Conservation (phyloP, 2,113 vertebrate genomes). For the Xiphophorus hellerii region DNA sequence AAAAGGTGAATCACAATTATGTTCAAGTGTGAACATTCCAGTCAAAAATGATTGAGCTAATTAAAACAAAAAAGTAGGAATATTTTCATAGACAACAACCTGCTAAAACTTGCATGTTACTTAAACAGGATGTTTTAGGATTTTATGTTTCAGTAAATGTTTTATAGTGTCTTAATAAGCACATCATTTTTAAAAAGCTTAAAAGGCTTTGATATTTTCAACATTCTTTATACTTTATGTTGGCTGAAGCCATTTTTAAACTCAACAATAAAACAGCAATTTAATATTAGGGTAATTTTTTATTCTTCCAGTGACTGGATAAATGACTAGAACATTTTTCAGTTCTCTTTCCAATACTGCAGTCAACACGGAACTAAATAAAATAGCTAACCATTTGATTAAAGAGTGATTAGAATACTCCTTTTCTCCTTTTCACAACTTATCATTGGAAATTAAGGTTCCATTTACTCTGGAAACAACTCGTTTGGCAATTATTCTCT, state of each 20-base stretch:
- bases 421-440: background rate
- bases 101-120: background rate
- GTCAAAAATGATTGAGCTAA: background rate
- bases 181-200: too few relatives aligned
- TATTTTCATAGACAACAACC: background rate
- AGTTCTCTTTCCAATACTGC: background rate
- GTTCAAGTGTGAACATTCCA: background rate
- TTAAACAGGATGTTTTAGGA: background rate
- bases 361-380: background rate
- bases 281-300: background rate
- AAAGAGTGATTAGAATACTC: background rate
- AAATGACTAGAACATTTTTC: background rate
- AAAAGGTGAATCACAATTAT: background rate
- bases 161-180: background rate
- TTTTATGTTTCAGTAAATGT: background rate
- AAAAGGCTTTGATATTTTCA: too few relatives aligned
- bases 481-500: background rate
- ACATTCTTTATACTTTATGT: background rate
- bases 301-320: background rate
- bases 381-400: background rate
- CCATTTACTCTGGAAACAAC: background rate
- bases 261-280: too few relatives aligned
- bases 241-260: background rate
- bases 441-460: background rate
- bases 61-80: too few relatives aligned